Base-by-base conservation (phyloP, 2,888 invertebrate genomes). In the Cacoxenus indagator region DNA sequence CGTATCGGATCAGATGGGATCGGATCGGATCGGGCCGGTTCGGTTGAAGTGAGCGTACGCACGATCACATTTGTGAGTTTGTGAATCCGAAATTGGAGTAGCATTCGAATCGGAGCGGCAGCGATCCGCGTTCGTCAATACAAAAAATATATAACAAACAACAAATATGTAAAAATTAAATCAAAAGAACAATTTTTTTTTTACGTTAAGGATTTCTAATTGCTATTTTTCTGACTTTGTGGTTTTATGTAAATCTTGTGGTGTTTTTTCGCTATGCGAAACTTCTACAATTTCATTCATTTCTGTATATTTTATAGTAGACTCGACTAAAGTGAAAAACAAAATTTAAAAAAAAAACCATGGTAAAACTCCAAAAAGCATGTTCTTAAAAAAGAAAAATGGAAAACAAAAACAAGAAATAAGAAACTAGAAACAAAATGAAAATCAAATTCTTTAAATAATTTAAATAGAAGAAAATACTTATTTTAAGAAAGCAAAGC, bases 101-200 rank as follows among this genome's bases (percentile, higher is more conserved):
- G 55, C 27, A 55, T 26, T 78, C 80, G 79, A 75, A 82, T 73
- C 75, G 78, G 77, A 75, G 84, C 82, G 84, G 84, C 87, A 87
- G 87, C 87, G 86, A 85, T 87, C 86, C 87, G 87, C 87, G 84
- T 84, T 83, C 82, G 84, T 62, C 74, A 77, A 65, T 64, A 81
- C 74, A 81, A 76, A 78, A 78, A 76, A 83, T 75, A 82, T 78
- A 78, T 78, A 83, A 78, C 75, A 78, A 81, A 79, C 81, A 80
- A 81, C 78, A 81, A 83, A 81, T 76, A 82, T 62, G 31, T 68
- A 9, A 22, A 80, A 80, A 79, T 78, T 75, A 78, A 78, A 77
- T 76, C 46, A 81, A 76, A 81, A 81, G 72, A 77, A 74, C 74
- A 75, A 72, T 71, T 73, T 77, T 76, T 75, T 74, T 73, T 55